Evolutionary conservation across 2,888 invertebrate genomes (phyloP).

Genomic region (Andrena chrysosceles): DNA sequence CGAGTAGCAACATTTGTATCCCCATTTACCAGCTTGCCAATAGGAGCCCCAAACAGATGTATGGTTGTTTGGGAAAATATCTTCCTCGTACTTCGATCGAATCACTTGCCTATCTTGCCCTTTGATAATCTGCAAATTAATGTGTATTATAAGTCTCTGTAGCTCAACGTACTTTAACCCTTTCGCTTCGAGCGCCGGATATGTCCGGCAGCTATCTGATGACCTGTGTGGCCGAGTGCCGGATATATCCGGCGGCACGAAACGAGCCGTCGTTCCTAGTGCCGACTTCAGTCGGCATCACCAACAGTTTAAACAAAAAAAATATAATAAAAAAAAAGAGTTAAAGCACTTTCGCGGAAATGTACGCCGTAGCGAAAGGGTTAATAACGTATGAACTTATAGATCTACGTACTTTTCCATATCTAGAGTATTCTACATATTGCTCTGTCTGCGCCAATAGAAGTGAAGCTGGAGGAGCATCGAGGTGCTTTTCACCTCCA

Average conservation of each 20-base stretch:
- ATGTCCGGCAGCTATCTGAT: no score
- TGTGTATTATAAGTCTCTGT: not conserved
- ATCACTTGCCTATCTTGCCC: constrained; percentile 96
- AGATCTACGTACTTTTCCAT: constrained; percentile 89
- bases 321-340: no score
- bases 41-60: constrained; percentile 98
- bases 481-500: constrained; percentile 96
- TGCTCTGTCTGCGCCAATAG: constrained; percentile 97
- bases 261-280: no score
- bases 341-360: no score
- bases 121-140: constrained; percentile 85
- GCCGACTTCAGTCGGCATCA: no score
- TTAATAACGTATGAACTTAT: not conserved
- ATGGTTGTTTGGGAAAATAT: constrained; percentile 96
- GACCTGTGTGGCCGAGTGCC: no score
- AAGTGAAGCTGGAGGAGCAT: constrained; percentile 95
- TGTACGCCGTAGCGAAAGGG: no score
- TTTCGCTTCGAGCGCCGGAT: no score
- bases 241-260: no score
- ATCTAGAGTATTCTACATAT: constrained; percentile 97
- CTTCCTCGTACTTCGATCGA: constrained; percentile 96
- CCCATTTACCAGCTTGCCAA: constrained; percentile 98
- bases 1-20: constrained; percentile 98
- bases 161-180: not conserved
- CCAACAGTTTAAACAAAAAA: no score